These are phyloP conservation scores for Oncorhynchus clarkii DNA, from an alignment of 2,113 vertebrate species.

Conservation along the genomic window DNA sequence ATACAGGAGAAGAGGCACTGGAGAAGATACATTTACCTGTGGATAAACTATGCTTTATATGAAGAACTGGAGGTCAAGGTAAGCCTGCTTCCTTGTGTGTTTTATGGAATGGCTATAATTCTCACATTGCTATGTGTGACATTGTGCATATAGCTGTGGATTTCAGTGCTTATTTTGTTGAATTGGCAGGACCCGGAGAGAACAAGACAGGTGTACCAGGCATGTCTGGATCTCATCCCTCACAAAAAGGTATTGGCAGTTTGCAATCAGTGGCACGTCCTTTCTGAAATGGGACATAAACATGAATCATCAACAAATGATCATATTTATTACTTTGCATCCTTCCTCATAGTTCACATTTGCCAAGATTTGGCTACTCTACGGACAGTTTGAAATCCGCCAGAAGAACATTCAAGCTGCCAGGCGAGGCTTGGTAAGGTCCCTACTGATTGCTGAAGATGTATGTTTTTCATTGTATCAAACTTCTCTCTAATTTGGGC, in stretches of 20 bases:
- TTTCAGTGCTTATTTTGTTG: too few species aligned
- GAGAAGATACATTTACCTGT: constrained; percentile 96
- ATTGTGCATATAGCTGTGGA: too few species aligned
- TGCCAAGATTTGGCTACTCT: constrained; percentile 97
- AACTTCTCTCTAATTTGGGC: not conserved
- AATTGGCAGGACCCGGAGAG: constrained; percentile 84
- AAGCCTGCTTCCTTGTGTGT: constrained; percentile 1
- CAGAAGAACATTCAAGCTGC: constrained; percentile 92
- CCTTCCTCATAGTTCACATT: constrained; percentile 87
- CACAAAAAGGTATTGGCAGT: constrained; percentile 88
- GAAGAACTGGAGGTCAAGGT: constrained; percentile 97
- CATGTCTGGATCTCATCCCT: constrained; percentile 90
- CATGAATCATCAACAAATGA: not conserved
- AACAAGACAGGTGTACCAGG: constrained; percentile 94
- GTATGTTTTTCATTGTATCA: not conserved
- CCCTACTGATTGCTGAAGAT: not conserved
- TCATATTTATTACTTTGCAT: not conserved
- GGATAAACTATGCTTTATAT: constrained; percentile 95
- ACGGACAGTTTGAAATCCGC: constrained; percentile 92
- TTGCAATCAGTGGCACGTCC: too few species aligned
- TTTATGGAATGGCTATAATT: not conserved
- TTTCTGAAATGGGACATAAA: not conserved
- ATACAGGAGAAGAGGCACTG: constrained; percentile 96
- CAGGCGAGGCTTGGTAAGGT: constrained; percentile 87
- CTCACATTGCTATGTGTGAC: too few species aligned